Conservation (phyloP, 2,888 invertebrate genomes). For the Drosophila stalkeri region DNA sequence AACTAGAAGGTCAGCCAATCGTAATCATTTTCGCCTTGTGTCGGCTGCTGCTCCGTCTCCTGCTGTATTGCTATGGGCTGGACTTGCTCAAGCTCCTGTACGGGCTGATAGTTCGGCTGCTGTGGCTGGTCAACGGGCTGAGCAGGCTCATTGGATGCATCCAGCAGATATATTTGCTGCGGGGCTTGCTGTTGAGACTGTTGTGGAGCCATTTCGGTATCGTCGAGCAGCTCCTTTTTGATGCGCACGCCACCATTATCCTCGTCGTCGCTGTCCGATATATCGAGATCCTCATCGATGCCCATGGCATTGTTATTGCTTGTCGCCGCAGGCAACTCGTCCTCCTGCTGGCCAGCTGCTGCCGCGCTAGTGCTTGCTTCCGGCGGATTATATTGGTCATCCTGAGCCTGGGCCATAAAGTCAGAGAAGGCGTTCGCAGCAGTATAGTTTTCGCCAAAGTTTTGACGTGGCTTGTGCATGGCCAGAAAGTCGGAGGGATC, state of each 20-base stretch:
- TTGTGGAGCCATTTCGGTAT: conserved; percentile 39
- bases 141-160: conserved; percentile 57
- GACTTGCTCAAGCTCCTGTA: conserved; percentile 40
- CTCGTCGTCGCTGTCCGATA: conserved; percentile 91
- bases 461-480: conserved; percentile 85
- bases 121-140: conserved; percentile 45
- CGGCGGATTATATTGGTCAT: conserved; percentile 63
- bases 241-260: conserved; percentile 70
- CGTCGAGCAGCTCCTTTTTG: conserved; percentile 70
- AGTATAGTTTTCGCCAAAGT: conserved; percentile 45
- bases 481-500: conserved; percentile 93
- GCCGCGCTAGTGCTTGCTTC: conserved; percentile 61
- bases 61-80: conserved; percentile 41
- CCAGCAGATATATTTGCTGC: conserved; percentile 58
- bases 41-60: conserved; percentile 46
- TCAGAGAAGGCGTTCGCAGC: conserved; percentile 59
- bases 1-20: conserved; percentile 79
- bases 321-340: conserved; percentile 79
- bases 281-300: conserved; percentile 91
- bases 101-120: conserved; percentile 29
- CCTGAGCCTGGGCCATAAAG: conserved; percentile 67
- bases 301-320: conserved; percentile 87
- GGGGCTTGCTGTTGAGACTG: conserved; percentile 23
- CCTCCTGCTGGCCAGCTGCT: conserved; percentile 43
- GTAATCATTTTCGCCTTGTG: conserved; percentile 72